Evolutionary conservation across 2,113 vertebrate species (phyloP).

Genomic region (Lagenorhynchus albirostris): DNA sequence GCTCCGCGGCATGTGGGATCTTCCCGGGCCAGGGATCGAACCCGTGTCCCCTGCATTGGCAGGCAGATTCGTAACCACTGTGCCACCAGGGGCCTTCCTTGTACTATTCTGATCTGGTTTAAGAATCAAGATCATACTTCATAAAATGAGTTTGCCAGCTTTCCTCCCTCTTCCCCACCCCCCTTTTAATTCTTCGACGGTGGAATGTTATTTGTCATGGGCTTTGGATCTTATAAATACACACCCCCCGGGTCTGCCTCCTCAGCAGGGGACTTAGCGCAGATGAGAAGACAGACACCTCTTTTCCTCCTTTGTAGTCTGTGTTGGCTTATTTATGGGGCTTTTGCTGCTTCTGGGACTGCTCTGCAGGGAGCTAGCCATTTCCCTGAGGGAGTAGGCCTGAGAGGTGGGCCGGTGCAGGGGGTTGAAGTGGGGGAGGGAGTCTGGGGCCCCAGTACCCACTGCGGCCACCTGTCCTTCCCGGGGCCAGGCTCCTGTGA

Average conservation of each 20-base stretch:
- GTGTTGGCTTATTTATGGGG: neutral
- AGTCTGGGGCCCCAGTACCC: neutral
- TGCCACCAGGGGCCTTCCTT: neutral
- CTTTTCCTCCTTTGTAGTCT: constrained; percentile 22
- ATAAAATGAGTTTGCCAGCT: neutral
- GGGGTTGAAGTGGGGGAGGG: neutral
- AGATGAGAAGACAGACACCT: neutral
- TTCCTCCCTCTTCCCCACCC: neutral
- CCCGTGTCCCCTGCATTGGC: no score
- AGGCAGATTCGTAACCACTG: no score
- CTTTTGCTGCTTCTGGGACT: constrained; percentile 10
- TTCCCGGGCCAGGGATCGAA: no score
- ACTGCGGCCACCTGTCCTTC: neutral
- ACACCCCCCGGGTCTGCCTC: constrained; percentile 29
- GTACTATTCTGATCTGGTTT: neutral
- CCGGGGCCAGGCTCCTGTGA: neutral
- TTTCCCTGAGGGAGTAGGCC: neutral
- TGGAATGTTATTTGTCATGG: constrained; percentile 6
- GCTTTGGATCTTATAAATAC: constrained; percentile 43
- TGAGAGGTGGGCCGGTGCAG: neutral
- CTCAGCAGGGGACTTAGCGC: neutral
- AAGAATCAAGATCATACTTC: neutral
- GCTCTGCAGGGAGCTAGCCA: constrained; percentile 16
- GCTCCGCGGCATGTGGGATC: no score
- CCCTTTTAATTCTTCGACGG: neutral